These are phyloP conservation scores for Atherinosoma microstoma DNA, from an alignment of 2,797 vertebrate genomes.

Conservation along the genomic window DNA sequence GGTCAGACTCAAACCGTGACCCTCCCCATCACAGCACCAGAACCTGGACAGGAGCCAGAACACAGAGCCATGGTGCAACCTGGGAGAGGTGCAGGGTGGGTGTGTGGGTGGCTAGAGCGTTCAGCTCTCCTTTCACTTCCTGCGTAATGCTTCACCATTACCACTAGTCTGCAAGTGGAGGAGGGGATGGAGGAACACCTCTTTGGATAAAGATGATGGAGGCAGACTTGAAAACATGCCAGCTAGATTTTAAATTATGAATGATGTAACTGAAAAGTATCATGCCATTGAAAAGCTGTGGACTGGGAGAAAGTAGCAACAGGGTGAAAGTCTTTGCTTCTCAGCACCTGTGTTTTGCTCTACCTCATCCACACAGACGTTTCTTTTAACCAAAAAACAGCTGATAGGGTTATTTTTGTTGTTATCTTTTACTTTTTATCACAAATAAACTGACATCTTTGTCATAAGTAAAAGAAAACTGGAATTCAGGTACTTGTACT, in stretches of 20 bases:
- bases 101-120: conserved; percentile 67
- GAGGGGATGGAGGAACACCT: conserved; percentile 27
- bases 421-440: neutral
- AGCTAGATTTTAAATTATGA: conserved; percentile 40
- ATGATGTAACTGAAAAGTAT: conserved; percentile 37
- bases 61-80: conserved; percentile 73
- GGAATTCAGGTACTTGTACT: neutral
- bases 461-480: conserved; percentile 22
- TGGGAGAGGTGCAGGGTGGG: conserved; percentile 50
- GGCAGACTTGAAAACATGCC: conserved; percentile 34
- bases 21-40: conserved; percentile 85
- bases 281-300: conserved; percentile 21
- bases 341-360: neutral
- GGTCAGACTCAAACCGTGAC: conserved; percentile 88
- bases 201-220: conserved; percentile 26
- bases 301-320: conserved; percentile 30
- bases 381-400: conserved; percentile 5
- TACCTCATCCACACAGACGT: conserved; percentile 48
- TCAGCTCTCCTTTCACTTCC: conserved; percentile 77
- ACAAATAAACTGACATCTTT: neutral
- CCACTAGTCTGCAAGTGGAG: conserved; percentile 40
- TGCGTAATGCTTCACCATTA: conserved; percentile 48
- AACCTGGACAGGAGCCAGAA: conserved; percentile 87
- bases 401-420: neutral
- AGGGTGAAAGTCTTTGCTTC: conserved; percentile 19